These are phyloP conservation scores for Sitta europaea DNA, from an alignment of 2,113 vertebrate species.

Conservation along the genomic window DNA sequence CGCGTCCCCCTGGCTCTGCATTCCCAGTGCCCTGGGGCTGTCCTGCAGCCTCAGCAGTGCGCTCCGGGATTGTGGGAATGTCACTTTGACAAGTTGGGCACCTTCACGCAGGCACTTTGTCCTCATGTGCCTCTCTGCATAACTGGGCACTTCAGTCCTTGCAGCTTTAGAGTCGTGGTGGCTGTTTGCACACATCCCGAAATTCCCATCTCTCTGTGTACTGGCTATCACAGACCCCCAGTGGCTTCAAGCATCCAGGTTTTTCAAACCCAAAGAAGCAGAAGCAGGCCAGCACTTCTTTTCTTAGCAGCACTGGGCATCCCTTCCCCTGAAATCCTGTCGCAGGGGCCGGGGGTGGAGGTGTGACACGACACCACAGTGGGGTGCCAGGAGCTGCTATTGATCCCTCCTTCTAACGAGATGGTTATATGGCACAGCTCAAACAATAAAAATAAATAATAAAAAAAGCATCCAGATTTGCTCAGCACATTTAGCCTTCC, in stretches of 20 bases:
- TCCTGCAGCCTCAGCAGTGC: neutral
- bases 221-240: neutral
- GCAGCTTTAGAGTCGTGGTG: neutral
- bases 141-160: neutral
- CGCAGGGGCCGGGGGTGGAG: neutral
- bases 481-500: conserved; percentile 51
- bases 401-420: neutral
- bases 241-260: neutral
- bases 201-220: neutral
- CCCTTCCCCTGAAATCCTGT: rapidly evolving
- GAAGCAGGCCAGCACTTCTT: neutral
- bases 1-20: neutral
- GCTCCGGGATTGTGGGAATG: neutral
- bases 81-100: neutral
- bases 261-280: neutral
- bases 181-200: rapidly evolving
- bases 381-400: neutral
- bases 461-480: conserved; percentile 9
- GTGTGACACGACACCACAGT: neutral
- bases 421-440: neutral
- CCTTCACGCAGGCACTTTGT: neutral
- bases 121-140: rapidly evolving
- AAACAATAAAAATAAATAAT: conserved; percentile 52
- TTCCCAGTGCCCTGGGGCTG: rapidly evolving
- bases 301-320: rapidly evolving